These are phyloP conservation scores for Matsumyia berberina DNA, from an alignment of 2,888 invertebrate species.

Conservation along the genomic window DNA sequence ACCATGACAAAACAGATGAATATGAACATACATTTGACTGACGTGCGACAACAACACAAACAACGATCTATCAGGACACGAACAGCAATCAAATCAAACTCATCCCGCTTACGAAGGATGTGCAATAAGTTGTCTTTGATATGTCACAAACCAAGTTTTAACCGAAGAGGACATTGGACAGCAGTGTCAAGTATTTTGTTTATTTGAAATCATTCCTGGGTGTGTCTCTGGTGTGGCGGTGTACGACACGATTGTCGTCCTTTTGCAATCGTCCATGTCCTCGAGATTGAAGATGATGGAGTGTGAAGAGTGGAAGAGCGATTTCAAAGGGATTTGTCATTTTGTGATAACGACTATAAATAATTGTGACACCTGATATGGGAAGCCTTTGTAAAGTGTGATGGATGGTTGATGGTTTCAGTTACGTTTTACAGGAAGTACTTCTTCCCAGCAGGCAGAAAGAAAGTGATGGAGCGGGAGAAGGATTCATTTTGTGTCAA, in stretches of 20 bases:
- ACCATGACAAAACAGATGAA: conserved; percentile 48
- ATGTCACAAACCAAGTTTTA: conserved; percentile 62
- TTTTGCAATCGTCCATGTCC: conserved; percentile 25
- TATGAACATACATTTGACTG: conserved; percentile 58
- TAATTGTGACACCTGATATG: conserved; percentile 73
- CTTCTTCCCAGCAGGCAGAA: not conserved
- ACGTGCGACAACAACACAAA: conserved; percentile 24
- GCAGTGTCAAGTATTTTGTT: conserved; percentile 71
- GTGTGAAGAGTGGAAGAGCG: conserved; percentile 60
- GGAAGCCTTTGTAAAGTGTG: conserved; percentile 62
- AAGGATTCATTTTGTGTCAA: conserved; percentile 52
- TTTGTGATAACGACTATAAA: conserved; percentile 70
- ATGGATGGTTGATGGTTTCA: conserved; percentile 63
- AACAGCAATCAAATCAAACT: conserved; percentile 46
- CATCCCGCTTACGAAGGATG: conserved; percentile 27
- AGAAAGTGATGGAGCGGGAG: not conserved
- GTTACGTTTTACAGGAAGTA: conserved; percentile 37
- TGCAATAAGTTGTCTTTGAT: conserved; percentile 71
- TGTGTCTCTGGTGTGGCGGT: conserved; percentile 9
- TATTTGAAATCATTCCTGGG: conserved; percentile 60
- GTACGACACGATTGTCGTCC: conserved; percentile 9
- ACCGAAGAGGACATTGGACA: conserved; percentile 64
- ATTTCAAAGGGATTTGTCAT: conserved; percentile 72
- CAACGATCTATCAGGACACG: conserved; percentile 6
- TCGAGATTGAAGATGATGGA: conserved; percentile 50